phyloP scores from a whole-genome alignment of 2,888 invertebrate genomes.

The Amiota mariae region DNA sequence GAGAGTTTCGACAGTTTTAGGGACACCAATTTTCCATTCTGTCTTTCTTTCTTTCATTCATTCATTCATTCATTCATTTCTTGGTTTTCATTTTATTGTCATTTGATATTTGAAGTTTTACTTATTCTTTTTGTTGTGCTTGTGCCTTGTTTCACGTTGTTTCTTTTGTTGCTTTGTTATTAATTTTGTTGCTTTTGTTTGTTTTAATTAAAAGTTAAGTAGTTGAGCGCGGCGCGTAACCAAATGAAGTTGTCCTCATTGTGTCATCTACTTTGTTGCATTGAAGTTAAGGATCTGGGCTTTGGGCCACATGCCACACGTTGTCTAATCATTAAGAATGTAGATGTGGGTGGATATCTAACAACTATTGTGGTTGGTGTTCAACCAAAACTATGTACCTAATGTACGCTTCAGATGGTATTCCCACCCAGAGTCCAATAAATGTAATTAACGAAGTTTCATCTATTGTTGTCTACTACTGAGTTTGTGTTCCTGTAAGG shows the following conservation, averaged over 20 bases:
- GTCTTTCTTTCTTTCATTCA: too few relatives aligned
- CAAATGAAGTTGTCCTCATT: background rate
- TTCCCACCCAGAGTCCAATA: background rate
- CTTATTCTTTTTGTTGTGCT: slow-evolving; percentile 57
- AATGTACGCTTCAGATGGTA: background rate
- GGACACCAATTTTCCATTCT: too few relatives aligned
- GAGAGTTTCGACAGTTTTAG: too few relatives aligned
- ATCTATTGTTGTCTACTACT: background rate
- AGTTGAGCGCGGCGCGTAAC: slow-evolving; percentile 62
- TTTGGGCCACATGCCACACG: too few relatives aligned
- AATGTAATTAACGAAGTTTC: slow-evolving; percentile 14
- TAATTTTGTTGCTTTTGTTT: slow-evolving; percentile 55
- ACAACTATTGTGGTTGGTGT: background rate
- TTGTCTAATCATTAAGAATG: background rate
- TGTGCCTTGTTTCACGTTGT: slow-evolving; percentile 58
- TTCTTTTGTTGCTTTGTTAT: slow-evolving; percentile 55
- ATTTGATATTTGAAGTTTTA: background rate
- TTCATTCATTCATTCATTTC: too few relatives aligned
- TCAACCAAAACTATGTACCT: background rate
- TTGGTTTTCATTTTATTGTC: too few relatives aligned
- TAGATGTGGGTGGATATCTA: background rate
- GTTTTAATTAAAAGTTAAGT: slow-evolving; percentile 67
- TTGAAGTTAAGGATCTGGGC: too few relatives aligned
- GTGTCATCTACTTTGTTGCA: too few relatives aligned
- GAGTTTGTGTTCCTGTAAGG: background rate